Conservation (phyloP, 2,797 vertebrate species). For the Centropyge bicolor region DNA sequence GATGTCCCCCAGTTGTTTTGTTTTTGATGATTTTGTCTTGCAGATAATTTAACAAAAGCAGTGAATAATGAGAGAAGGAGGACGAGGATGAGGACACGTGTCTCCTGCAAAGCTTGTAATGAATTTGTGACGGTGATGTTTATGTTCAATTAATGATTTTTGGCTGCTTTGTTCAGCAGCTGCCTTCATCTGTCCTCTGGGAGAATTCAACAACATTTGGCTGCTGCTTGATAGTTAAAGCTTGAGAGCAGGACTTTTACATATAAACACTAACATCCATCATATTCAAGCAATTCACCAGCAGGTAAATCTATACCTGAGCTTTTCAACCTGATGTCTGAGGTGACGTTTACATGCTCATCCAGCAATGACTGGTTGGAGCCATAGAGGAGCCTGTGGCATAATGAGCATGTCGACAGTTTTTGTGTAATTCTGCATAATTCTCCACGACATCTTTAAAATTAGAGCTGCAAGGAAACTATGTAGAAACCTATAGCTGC, state of each 20-base stretch:
- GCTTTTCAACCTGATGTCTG: too few species aligned
- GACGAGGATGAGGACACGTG: constrained; percentile 1
- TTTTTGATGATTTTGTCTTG: neutral
- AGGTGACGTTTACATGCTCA: too few species aligned
- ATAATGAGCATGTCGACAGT: too few species aligned
- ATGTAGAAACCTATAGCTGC: neutral
- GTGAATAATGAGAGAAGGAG: neutral
- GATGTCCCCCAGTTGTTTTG: neutral
- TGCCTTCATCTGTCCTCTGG: constrained; percentile 15
- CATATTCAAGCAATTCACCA: too few species aligned
- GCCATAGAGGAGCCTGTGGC: too few species aligned
- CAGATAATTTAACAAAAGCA: neutral
- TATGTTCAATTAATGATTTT: neutral
- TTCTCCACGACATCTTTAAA: too few species aligned
- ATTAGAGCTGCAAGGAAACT: neutral
- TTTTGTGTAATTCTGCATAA: too few species aligned
- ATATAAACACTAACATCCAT: too few species aligned
- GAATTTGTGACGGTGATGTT: neutral
- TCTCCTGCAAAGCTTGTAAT: neutral
- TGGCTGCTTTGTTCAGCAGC: constrained; percentile 5
- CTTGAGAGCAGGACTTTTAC: too few species aligned
- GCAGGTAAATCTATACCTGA: too few species aligned
- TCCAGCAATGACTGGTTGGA: too few species aligned
- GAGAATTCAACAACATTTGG: constrained; percentile 13
- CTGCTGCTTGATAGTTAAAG: neutral